Conservation (phyloP, 2,888 invertebrate genomes). For the Rhimphoctona megacephalus region DNA sequence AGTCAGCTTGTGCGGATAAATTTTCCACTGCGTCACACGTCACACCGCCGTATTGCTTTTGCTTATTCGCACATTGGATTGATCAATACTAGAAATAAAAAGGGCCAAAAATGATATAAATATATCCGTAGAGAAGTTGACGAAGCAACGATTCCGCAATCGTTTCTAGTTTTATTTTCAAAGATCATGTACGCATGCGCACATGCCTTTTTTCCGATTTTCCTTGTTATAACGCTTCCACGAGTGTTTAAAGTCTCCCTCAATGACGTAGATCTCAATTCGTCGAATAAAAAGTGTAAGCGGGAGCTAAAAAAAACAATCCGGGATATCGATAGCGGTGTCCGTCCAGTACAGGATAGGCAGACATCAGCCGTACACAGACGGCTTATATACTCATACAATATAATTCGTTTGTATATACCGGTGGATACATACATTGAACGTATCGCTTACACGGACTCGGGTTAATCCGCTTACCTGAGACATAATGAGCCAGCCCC, state of each 20-base stretch:
- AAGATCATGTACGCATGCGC: background rate
- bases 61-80: background rate
- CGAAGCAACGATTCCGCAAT: background rate
- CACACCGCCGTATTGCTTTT: background rate
- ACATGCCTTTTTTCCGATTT: background rate
- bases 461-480: constrained; percentile 82
- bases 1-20: too few species aligned
- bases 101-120: background rate
- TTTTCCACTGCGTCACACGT: too few species aligned
- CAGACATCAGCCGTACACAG: background rate
- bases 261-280: constrained; percentile 9
- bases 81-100: background rate
- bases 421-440: background rate
- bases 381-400: constrained; percentile 28
- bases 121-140: background rate
- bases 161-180: background rate
- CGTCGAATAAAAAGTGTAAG: background rate
- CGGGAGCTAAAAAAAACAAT: background rate
- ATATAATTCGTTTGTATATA: constrained; percentile 36
- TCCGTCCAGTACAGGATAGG: background rate
- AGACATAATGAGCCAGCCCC: constrained; percentile 69
- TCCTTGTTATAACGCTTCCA: background rate
- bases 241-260: constrained; percentile 7
- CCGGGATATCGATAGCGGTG: constrained; percentile 18
- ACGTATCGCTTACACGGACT: constrained; percentile 78